These are phyloP conservation scores for Otolemur garnettii DNA, from an alignment of 2,113 vertebrate species.

Conservation along the genomic window DNA sequence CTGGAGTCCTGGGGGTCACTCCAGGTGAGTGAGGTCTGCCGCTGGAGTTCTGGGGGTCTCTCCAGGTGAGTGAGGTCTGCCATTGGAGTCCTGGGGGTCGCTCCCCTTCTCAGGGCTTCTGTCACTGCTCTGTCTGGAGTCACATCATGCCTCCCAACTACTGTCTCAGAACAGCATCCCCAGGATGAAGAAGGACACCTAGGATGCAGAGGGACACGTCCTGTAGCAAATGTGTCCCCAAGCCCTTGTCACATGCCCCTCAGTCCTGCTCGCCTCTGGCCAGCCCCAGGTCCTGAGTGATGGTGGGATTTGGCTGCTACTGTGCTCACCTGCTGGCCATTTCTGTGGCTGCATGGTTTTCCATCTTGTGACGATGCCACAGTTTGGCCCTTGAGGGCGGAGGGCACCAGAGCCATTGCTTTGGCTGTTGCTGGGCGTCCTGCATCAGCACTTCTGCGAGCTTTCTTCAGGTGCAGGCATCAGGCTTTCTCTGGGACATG, in stretches of 20 bases:
- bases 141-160: accelerated
- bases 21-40: no score
- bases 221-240: accelerated
- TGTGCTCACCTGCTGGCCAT: accelerated
- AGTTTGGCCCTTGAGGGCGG: not conserved
- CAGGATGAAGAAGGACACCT: no score
- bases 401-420: not conserved
- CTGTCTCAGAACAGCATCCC: accelerated
- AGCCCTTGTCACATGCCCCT: accelerated
- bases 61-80: no score
- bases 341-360: accelerated
- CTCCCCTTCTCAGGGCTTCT: not conserved
- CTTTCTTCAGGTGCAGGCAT: not conserved
- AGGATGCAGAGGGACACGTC: accelerated
- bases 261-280: accelerated
- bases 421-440: accelerated
- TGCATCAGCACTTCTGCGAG: accelerated
- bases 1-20: not conserved
- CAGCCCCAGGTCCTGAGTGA: accelerated
- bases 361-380: not conserved
- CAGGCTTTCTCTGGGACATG: not conserved
- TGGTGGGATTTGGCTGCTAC: accelerated
- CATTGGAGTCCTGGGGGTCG: not conserved
- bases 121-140: accelerated
- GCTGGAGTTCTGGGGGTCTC: no score